phyloP scores from a whole-genome alignment of 2,797 vertebrate genomes.

The Labroides dimidiatus region DNA sequence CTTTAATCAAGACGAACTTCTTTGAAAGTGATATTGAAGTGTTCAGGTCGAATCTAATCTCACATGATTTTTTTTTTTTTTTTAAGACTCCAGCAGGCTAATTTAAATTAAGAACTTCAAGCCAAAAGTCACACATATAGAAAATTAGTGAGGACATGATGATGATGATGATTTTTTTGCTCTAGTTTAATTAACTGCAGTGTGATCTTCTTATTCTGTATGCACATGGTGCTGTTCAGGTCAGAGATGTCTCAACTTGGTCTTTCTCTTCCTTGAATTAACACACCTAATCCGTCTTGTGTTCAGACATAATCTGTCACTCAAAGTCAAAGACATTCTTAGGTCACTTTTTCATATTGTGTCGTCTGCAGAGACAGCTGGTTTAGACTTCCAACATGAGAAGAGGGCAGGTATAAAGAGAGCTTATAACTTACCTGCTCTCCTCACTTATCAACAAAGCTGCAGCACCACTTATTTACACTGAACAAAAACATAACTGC shows the following conservation, averaged over 20 bases:
- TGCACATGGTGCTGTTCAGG: conserved; percentile 19
- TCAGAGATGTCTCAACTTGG: conserved; percentile 18
- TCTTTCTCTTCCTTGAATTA: neutral
- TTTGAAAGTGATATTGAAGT: conserved; percentile 31
- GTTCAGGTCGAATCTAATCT: conserved; percentile 42
- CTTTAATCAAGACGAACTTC: conserved; percentile 25
- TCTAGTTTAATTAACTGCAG: conserved; percentile 46
- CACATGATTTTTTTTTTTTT: neutral
- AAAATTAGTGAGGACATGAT: conserved; percentile 39
- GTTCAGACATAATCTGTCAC: neutral
- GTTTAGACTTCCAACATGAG: neutral
- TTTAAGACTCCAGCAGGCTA: conserved; percentile 16
- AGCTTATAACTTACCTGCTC: no score
- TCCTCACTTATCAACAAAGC: no score
- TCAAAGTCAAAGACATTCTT: neutral
- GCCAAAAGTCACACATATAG: conserved; percentile 37
- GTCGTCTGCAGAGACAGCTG: no score
- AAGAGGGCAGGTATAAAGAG: no score
- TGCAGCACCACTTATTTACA: no score
- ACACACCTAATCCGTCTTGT: conserved; percentile 15
- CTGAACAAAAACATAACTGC: neutral
- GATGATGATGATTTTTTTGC: conserved; percentile 41
- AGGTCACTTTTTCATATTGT: neutral
- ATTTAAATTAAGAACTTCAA: conserved; percentile 54
- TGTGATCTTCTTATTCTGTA: conserved; percentile 40